A percentile compares a stretch with the other conserved stretches of the same genome.
These are phyloP conservation scores for Cyphomyrus discorhynchus DNA, from an alignment of 2,113 vertebrate species.

Conservation along the genomic window DNA sequence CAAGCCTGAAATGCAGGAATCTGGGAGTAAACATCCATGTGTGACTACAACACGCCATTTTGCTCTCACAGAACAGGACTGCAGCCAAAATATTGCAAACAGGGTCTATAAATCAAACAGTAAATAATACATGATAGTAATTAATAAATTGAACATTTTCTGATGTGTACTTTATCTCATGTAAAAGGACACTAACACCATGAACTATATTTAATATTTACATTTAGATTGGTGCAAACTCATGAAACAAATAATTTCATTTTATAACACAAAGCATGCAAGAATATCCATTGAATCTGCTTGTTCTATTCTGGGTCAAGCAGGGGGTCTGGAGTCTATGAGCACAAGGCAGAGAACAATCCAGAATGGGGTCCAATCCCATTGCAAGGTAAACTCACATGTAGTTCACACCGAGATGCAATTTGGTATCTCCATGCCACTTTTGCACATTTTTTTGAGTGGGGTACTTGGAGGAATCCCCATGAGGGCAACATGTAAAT, in stretches of 20 bases:
- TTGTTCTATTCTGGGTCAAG: background rate
- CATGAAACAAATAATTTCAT: background rate
- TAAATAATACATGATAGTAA: background rate
- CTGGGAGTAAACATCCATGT: background rate
- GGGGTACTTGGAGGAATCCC: background rate
- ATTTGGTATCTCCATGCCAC: background rate
- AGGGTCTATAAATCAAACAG: background rate
- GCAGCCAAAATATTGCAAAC: background rate
- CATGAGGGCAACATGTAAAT: background rate
- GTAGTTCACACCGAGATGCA: background rate
- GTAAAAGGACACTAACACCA: background rate
- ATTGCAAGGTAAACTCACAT: background rate
- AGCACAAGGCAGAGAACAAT: background rate
- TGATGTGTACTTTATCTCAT: background rate
- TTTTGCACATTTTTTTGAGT: background rate
- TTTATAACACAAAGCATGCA: background rate
- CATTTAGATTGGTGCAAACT: background rate
- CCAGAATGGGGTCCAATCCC: background rate
- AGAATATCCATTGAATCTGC: background rate
- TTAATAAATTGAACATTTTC: background rate
- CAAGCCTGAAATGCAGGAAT: background rate
- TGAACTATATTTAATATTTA: background rate
- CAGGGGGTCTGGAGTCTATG: background rate
- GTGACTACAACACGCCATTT: background rate
- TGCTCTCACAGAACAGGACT: background rate